Evolutionary conservation across 2,797 vertebrate genomes (phyloP).

Genomic region (Mormyrus proboscirostris): DNA sequence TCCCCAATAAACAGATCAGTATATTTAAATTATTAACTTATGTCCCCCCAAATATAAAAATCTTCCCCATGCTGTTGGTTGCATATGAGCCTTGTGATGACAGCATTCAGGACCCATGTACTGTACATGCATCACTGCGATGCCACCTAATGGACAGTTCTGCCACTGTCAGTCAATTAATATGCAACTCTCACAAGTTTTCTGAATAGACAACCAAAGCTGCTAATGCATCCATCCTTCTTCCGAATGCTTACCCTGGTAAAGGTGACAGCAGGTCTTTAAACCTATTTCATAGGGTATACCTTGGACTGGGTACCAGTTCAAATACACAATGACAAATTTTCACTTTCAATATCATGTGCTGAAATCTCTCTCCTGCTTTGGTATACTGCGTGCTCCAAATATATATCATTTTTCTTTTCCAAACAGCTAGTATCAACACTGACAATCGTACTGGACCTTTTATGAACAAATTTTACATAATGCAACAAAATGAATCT

Average conservation of each 20-base stretch:
- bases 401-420: background rate
- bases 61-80: background rate
- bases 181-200: background rate
- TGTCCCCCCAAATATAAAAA: background rate
- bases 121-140: background rate
- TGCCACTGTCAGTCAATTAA: background rate
- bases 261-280: background rate
- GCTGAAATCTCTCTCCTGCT: background rate
- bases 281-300: background rate
- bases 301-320: background rate
- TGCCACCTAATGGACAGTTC: background rate
- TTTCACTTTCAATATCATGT: background rate
- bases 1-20: background rate
- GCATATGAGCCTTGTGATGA: slow-evolving; percentile 27
- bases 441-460: background rate
- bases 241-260: background rate
- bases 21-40: background rate
- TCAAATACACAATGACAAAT: background rate
- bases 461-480: background rate
- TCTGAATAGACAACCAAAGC: background rate
- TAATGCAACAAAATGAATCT: background rate
- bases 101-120: background rate
- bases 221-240: no score
- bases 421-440: background rate
- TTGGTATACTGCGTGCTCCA: background rate